Percentiles rank a stretch among this genome's conserved stretches.
phyloP scores from a whole-genome alignment of 2,888 invertebrate genomes.

The Catocala nupta region DNA sequence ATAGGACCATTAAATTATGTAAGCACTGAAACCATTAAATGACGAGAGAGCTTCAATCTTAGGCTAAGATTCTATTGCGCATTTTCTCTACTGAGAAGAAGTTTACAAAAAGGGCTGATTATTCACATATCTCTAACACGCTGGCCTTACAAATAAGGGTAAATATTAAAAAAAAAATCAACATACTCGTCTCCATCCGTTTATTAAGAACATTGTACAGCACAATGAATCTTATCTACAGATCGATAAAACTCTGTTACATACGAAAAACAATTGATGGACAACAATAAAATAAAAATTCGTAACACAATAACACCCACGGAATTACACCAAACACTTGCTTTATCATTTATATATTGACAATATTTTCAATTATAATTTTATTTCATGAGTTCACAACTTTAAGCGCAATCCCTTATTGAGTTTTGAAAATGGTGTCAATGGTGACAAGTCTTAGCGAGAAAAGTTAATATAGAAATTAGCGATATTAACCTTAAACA shows the following conservation, averaged over 20 bases:
- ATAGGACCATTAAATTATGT: too few relatives aligned
- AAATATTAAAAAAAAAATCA: conserved; percentile 51
- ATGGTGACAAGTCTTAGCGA: too few relatives aligned
- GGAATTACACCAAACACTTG: conserved; percentile 32
- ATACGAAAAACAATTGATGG: conserved; percentile 80
- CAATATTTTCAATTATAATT: conserved; percentile 18
- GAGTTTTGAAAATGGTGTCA: conserved; percentile 3
- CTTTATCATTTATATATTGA: conserved; percentile 20
- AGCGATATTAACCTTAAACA: too few relatives aligned
- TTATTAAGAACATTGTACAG: conserved; percentile 83
- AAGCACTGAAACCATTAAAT: too few relatives aligned
- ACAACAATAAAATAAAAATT: conserved; percentile 83
- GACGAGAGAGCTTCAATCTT: too few relatives aligned
- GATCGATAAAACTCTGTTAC: conserved; percentile 84
- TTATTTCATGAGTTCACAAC: conserved; percentile 16
- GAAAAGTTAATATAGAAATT: too few relatives aligned
- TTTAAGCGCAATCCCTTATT: conserved; percentile 24
- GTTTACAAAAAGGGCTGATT: too few relatives aligned
- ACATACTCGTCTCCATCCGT: conserved; percentile 73
- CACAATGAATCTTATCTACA: conserved; percentile 77
- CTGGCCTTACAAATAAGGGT: neutral
- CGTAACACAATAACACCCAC: conserved; percentile 62
- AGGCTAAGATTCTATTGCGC: too few relatives aligned
- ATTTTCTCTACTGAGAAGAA: too few relatives aligned
- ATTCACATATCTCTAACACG: too few relatives aligned